Evolutionary conservation across 2,888 invertebrate species (phyloP), one percentile per base, ranked within the genome.

Genomic region (Nephrocerus scutellatus): DNA sequence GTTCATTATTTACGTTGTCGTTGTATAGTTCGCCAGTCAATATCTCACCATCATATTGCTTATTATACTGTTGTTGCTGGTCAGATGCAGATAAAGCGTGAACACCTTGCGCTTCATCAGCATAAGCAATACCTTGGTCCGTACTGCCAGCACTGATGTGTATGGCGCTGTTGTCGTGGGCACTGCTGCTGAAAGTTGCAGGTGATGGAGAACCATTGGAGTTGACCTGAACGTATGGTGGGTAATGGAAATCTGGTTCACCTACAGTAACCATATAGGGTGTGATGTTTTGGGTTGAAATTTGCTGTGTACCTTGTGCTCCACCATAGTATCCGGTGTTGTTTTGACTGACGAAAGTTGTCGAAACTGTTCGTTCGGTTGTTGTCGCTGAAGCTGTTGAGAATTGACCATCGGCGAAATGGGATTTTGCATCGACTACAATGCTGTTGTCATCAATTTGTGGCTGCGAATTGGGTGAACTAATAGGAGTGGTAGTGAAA

Each of bases 191-290:
- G n/a, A n/a, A n/a, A n/a, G 39, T 14, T 14, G 36, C 9, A 41
- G 22, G 8, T 39, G 32, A 20, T 14, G 46, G 46, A 7, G 43
- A 41, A 15, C 46, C 58, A 35, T 48, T 47, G 16, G 49, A 57
- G 36, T 41, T 51, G 22, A 50, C 53, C 18, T 60, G 56, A 30
- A 57, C 59, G 41, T 45, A 26, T 35, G 52, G 43, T 26, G 57
- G 48, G 31, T 55, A 57, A 2, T 51, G 51, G 36, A 53, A 54
- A 29, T 55, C 53, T 6, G 57, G 50, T 40, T 60, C 51, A 16
- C 63, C 62, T 5, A 60, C 52, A 7, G 54, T 38, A 3, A 62
- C 46, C 54, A 55, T 57, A n/a, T 56, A 58, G 5, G 64, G 58
- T 1, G 56, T 43, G 2, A 53, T 30, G 12, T 55, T 50, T 20